Conservation (phyloP, 2,797 vertebrate genomes). For the Thamnophis elegans region DNA sequence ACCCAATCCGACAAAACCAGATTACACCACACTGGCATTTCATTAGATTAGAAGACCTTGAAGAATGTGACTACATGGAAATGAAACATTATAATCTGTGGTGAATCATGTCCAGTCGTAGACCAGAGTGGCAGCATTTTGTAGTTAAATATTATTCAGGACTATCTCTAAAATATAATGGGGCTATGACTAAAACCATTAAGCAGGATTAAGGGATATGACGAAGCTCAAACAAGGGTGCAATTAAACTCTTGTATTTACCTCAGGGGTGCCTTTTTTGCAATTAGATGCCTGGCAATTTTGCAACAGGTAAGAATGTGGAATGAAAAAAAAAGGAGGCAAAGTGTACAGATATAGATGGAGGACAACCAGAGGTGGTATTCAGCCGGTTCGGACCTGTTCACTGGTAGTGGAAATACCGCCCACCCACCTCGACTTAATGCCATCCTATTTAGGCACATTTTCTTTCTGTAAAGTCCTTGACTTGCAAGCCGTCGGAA, state of each 20-base stretch:
- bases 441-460: no score
- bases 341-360: neutral
- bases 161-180: neutral
- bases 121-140: neutral
- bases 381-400: no score
- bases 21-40: slow-evolving; percentile 25
- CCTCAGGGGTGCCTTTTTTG: neutral
- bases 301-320: neutral
- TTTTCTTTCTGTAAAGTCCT: no score
- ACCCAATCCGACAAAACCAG: neutral
- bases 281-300: neutral
- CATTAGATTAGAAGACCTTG: slow-evolving; percentile 4
- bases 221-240: neutral
- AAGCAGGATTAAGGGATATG: neutral
- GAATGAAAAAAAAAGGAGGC: neutral
- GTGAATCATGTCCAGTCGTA: neutral
- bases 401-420: no score
- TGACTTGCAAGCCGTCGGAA: no score
- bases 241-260: neutral
- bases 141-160: slow-evolving; percentile 2
- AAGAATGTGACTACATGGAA: slow-evolving; percentile 7
- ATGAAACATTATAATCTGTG: neutral
- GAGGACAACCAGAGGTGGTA: no score
- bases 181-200: neutral
- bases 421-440: no score